A percentile compares a stretch with the other conserved stretches of the same genome.
phyloP scores from a whole-genome alignment of 2,797 vertebrate species.

The Hipposideros larvatus region DNA sequence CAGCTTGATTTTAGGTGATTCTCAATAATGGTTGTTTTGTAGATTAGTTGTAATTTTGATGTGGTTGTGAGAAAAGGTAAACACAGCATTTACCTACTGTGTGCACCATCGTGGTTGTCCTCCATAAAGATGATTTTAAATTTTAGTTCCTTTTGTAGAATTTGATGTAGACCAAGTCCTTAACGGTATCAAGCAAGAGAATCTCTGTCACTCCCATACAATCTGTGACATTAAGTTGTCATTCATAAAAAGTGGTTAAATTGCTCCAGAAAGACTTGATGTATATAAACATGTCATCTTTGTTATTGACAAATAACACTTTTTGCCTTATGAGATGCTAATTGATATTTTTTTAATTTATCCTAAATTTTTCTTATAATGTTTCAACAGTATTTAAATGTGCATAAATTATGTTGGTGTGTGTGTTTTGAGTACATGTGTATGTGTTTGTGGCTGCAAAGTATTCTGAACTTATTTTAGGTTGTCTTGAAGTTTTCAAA shows the following conservation, averaged over 20 bases:
- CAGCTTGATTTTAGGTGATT: too few relatives aligned
- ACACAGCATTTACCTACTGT: too few relatives aligned
- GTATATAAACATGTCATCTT: conserved; percentile 50
- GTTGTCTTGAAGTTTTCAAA: neutral
- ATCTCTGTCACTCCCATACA: neutral
- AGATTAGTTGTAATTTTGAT: too few relatives aligned
- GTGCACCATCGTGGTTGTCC: too few relatives aligned
- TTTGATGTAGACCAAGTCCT: neutral
- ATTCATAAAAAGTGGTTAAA: conserved; percentile 31
- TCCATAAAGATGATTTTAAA: neutral
- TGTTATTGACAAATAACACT: neutral
- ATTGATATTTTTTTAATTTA: conserved; percentile 49
- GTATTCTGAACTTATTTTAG: neutral
- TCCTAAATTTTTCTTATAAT: conserved; percentile 19
- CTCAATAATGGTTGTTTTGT: too few relatives aligned
- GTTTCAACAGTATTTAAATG: neutral
- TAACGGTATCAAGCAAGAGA: neutral
- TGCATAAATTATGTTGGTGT: neutral
- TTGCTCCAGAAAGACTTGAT: neutral
- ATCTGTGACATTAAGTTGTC: conserved; percentile 36
- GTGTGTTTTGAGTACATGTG: neutral
- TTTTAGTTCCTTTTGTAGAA: conserved; percentile 8
- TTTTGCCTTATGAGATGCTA: neutral
- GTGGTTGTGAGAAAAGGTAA: too few relatives aligned
- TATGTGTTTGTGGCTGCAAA: neutral